These are phyloP conservation scores for Conomelus anceps DNA, from an alignment of 2,888 invertebrate genomes.

Conservation along the genomic window DNA sequence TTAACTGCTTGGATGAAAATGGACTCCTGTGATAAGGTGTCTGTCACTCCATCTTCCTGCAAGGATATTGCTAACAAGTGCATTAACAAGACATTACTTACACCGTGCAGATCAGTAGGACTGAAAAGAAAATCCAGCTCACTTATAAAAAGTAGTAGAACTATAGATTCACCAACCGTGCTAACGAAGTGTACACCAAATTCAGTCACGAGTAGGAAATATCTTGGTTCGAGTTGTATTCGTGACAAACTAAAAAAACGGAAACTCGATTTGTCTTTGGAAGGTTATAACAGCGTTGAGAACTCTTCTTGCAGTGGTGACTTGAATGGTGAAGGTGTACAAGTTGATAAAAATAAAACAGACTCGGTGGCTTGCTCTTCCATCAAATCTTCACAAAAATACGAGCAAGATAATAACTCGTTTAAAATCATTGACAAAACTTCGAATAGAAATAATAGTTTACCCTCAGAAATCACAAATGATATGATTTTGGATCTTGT, in stretches of 20 bases:
- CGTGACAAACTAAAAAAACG: neutral
- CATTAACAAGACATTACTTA: neutral
- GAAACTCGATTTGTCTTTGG: neutral
- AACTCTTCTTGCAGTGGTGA: neutral
- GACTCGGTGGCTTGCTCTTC: neutral
- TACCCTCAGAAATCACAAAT: neutral
- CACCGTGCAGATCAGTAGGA: neutral
- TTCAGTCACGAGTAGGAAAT: neutral
- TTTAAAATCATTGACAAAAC: neutral
- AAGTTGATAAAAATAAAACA: neutral
- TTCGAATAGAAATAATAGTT: neutral
- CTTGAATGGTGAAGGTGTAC: neutral
- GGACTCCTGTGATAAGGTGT: neutral
- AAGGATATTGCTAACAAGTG: neutral
- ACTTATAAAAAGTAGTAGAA: neutral
- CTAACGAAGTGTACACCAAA: neutral
- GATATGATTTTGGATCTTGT: neutral
- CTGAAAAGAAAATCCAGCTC: neutral
- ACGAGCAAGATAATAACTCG: neutral
- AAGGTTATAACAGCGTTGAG: neutral
- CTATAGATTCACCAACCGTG: neutral
- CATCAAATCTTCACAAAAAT: neutral
- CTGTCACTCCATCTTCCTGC: neutral
- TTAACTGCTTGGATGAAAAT: neutral
- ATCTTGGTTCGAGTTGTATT: neutral